Conservation (phyloP, 2,888 invertebrate species). For the Diplolepis rosae region DNA sequence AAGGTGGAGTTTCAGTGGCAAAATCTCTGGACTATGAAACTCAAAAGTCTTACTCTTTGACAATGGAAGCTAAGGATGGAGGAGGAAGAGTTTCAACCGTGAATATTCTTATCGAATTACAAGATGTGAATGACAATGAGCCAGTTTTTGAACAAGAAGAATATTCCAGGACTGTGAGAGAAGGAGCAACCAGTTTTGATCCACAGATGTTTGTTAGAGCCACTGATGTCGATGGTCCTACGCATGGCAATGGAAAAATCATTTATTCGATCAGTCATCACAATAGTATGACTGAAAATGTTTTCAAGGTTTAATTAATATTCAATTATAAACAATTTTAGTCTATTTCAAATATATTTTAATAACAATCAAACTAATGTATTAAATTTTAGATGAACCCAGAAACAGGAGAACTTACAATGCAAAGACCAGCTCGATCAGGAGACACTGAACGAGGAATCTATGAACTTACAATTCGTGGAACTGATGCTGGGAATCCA, state of each 20-base stretch:
- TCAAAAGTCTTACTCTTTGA: conserved; percentile 86
- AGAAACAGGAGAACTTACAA: conserved; percentile 82
- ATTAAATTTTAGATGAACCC: conserved; percentile 76
- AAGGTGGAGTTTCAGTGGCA: conserved; percentile 81
- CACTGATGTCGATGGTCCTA: conserved; percentile 83
- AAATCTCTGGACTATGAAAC: conserved; percentile 84
- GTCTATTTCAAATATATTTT: neutral
- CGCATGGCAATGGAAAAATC: conserved; percentile 82
- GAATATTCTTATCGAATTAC: conserved; percentile 82
- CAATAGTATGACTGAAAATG: conserved; percentile 80
- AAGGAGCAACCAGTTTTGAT: conserved; percentile 84
- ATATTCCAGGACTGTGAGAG: conserved; percentile 84
- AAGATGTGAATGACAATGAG: conserved; percentile 86
- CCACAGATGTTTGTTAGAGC: conserved; percentile 87
- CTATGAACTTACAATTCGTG: conserved; percentile 81
- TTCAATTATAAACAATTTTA: neutral
- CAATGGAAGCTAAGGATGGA: conserved; percentile 87
- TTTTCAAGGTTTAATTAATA: conserved; percentile 61
- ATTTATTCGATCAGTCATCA: conserved; percentile 81
- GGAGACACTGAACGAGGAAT: conserved; percentile 85
- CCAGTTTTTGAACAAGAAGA: conserved; percentile 83
- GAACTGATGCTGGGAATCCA: conserved; percentile 83
- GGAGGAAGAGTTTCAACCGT: conserved; percentile 84
- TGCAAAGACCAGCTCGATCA: conserved; percentile 80
- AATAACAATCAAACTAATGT: neutral